Percentiles rank a stretch among this genome's conserved stretches.
These are phyloP conservation scores for Drosophila takahashii DNA, from an alignment of 1,140 invertebrate genomes.

Conservation along the genomic window DNA sequence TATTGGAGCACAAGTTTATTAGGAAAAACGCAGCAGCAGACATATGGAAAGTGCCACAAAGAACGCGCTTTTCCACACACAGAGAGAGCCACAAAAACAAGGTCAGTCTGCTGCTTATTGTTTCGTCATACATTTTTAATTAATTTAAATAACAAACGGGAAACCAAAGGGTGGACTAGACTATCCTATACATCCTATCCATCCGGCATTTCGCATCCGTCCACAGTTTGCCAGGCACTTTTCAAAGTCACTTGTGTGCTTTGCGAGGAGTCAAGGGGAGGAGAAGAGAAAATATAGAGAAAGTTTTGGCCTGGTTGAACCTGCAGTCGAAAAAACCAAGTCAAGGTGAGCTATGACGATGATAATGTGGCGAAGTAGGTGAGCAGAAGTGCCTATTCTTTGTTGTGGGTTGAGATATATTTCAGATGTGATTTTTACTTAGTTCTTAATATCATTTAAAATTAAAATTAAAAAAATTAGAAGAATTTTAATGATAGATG, in stretches of 20 bases:
- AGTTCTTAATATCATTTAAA: no score
- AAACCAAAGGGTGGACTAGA: slow-evolving; percentile 13
- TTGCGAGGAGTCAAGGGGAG: not conserved
- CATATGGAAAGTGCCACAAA: slow-evolving; percentile 53
- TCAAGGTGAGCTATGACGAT: slow-evolving; percentile 66
- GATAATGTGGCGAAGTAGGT: slow-evolving; percentile 6
- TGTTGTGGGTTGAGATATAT: not conserved
- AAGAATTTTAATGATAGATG: no score
- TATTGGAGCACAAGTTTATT: slow-evolving; percentile 61
- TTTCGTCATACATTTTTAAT: slow-evolving; percentile 75
- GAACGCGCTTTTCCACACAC: slow-evolving; percentile 4
- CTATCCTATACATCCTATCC: no score
- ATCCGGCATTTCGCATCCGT: slow-evolving; percentile 5
- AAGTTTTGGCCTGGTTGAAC: slow-evolving; percentile 21
- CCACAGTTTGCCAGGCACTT: slow-evolving; percentile 36
- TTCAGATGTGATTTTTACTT: not conserved
- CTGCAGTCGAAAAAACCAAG: slow-evolving; percentile 34
- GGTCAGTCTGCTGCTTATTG: slow-evolving; percentile 65
- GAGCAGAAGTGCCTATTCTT: not conserved
- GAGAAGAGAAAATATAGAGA: slow-evolving; percentile 2
- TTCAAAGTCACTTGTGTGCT: slow-evolving; percentile 39
- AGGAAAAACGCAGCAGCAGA: slow-evolving; percentile 29
- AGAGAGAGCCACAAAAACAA: slow-evolving; percentile 53
- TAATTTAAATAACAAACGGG: slow-evolving; percentile 72
- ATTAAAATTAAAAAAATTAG: no score